Percentiles rank a stretch among this genome's conserved stretches.
These are phyloP conservation scores for Cabera pusaria DNA, from an alignment of 2,888 invertebrate species.

Conservation along the genomic window DNA sequence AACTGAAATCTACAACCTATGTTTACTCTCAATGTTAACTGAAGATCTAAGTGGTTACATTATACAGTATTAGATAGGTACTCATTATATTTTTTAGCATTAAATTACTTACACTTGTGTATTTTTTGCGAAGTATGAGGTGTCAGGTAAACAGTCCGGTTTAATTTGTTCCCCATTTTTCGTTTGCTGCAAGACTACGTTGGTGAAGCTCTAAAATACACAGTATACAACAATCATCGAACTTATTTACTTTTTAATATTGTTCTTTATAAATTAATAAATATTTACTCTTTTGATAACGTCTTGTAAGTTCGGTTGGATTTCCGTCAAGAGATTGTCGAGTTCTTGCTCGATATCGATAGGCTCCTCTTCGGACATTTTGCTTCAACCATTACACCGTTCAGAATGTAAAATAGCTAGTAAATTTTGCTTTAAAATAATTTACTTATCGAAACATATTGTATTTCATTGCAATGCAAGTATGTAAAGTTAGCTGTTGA, in stretches of 20 bases:
- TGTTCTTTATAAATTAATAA: too few relatives aligned
- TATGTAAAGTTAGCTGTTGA: too few relatives aligned
- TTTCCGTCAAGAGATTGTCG: constrained; percentile 70
- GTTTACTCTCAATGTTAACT: too few relatives aligned
- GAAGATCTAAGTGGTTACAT: too few relatives aligned
- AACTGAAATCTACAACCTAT: too few relatives aligned
- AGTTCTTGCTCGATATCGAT: constrained; percentile 77
- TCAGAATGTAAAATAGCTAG: constrained; percentile 2
- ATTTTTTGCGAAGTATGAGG: constrained; percentile 80
- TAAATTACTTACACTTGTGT: constrained; percentile 79
- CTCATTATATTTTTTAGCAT: too few relatives aligned
- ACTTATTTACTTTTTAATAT: too few relatives aligned
- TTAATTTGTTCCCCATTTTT: constrained; percentile 74
- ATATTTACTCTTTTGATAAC: constrained; percentile 83
- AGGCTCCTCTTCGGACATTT: constrained; percentile 65
- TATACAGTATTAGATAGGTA: too few relatives aligned
- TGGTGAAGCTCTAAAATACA: constrained; percentile 81
- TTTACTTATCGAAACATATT: constrained; percentile 13
- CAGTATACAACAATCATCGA: constrained; percentile 5
- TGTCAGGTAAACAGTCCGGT: constrained; percentile 74
- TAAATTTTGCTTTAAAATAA: constrained; percentile 27
- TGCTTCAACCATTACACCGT: constrained; percentile 45
- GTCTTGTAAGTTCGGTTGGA: constrained; percentile 82
- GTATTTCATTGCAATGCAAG: too few relatives aligned
- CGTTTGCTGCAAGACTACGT: constrained; percentile 79